These are phyloP conservation scores for Pandemis corylana DNA, from an alignment of 2,888 invertebrate species.

Conservation along the genomic window DNA sequence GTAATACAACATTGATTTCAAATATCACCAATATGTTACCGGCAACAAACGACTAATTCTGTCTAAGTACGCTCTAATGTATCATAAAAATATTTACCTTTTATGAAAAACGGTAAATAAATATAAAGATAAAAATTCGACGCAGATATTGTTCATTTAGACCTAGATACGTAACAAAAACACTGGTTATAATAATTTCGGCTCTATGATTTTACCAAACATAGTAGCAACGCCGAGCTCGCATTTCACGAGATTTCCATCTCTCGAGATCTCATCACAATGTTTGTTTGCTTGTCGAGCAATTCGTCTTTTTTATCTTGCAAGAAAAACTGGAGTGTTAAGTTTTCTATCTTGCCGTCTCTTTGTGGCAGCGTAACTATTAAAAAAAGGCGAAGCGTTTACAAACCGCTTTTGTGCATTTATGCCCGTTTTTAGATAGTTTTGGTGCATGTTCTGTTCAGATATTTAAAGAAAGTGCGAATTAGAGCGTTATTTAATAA, in stretches of 20 bases:
- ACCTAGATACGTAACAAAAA: background rate
- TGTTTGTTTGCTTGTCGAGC: conserved; percentile 7
- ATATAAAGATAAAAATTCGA: background rate
- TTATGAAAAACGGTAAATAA: too few species aligned
- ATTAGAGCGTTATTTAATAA: background rate
- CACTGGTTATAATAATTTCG: conserved; percentile 13
- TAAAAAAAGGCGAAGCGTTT: background rate
- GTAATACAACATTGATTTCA: too few species aligned
- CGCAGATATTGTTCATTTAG: conserved; percentile 12
- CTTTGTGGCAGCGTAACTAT: background rate
- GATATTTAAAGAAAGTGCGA: background rate
- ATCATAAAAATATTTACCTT: background rate
- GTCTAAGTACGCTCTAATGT: too few species aligned
- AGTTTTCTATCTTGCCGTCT: conserved; percentile 1
- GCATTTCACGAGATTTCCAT: conserved; percentile 18
- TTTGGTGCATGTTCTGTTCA: background rate
- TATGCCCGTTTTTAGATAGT: background rate
- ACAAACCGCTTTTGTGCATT: background rate
- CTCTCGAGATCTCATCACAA: conserved; percentile 13
- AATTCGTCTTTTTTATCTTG: conserved; percentile 7
- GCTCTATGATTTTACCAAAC: conserved; percentile 8
- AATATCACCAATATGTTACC: too few species aligned
- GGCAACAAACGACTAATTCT: too few species aligned
- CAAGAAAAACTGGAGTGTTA: background rate
- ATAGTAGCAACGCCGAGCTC: conserved; percentile 21